These are phyloP conservation scores for Morelia viridis DNA, from an alignment of 2,797 vertebrate genomes.

Conservation along the genomic window DNA sequence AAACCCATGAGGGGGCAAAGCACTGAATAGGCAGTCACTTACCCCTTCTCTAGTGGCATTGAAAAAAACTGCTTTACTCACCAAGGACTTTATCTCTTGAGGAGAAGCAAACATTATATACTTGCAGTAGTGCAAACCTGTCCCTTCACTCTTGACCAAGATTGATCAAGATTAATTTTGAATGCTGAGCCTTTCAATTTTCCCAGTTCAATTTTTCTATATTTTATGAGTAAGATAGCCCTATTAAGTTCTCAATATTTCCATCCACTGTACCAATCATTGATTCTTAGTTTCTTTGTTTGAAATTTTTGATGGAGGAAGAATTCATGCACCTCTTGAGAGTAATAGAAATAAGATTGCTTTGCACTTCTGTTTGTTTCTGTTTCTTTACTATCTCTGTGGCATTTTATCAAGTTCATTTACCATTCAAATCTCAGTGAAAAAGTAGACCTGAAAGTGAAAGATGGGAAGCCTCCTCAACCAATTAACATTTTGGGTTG, in stretches of 20 bases:
- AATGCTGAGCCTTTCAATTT: not conserved
- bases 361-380: not conserved
- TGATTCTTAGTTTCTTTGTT: accelerated
- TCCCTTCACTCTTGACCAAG: not conserved
- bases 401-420: not conserved
- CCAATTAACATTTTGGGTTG: not conserved
- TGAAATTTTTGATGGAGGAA: not conserved
- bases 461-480: constrained; percentile 8
- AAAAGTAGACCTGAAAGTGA: constrained; percentile 12
- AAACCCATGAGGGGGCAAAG: no score
- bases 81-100: not conserved
- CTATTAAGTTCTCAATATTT: not conserved
- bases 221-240: not conserved
- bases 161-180: not conserved
- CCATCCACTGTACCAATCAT: not conserved
- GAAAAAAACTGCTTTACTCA: not conserved
- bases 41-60: not conserved
- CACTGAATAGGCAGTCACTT: not conserved
- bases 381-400: not conserved
- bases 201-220: accelerated
- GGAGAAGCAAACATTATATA: not conserved
- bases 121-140: not conserved
- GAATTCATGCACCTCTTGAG: not conserved
- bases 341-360: not conserved
- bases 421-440: accelerated